phyloP scores from a whole-genome alignment of 2,888 invertebrate species.

The Disparrhopalites patrizii region DNA sequence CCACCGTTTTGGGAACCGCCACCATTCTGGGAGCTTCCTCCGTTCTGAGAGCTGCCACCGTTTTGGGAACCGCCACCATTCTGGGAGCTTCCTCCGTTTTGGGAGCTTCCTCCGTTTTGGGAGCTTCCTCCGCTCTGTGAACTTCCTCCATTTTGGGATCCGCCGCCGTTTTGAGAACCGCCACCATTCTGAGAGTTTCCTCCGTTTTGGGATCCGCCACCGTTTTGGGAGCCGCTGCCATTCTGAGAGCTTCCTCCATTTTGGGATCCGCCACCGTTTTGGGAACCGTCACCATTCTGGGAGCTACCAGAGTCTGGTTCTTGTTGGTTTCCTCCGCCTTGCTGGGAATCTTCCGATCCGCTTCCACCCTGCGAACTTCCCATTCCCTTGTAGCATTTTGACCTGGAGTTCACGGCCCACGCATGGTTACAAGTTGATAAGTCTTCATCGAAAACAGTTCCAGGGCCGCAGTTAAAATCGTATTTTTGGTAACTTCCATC shows the following conservation, averaged over 20 bases:
- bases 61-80: background rate
- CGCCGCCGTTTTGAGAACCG: conserved; percentile 8
- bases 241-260: conserved; percentile 22
- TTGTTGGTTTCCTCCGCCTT: conserved; percentile 27
- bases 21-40: conserved; percentile 8
- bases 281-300: conserved; percentile 20
- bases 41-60: background rate
- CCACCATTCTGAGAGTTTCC: background rate
- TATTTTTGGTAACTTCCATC: conserved; percentile 19
- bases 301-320: background rate
- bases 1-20: conserved; percentile 21
- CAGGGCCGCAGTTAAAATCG: conserved; percentile 33
- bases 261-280: conserved; percentile 22
- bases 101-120: conserved; percentile 9
- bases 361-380: conserved; percentile 1
- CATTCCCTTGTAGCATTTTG: conserved; percentile 25
- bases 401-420: conserved; percentile 12
- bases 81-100: conserved; percentile 9
- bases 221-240: conserved; percentile 24
- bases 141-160: conserved; percentile 6
- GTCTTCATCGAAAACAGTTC: conserved; percentile 28
- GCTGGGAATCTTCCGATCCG: conserved; percentile 4
- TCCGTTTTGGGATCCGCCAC: conserved; percentile 16
- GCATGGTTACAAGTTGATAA: conserved; percentile 27
- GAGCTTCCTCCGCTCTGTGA: conserved; percentile 16